Evolutionary conservation across 2,888 invertebrate genomes (phyloP).

Genomic region (Epirrhoe tristata): DNA sequence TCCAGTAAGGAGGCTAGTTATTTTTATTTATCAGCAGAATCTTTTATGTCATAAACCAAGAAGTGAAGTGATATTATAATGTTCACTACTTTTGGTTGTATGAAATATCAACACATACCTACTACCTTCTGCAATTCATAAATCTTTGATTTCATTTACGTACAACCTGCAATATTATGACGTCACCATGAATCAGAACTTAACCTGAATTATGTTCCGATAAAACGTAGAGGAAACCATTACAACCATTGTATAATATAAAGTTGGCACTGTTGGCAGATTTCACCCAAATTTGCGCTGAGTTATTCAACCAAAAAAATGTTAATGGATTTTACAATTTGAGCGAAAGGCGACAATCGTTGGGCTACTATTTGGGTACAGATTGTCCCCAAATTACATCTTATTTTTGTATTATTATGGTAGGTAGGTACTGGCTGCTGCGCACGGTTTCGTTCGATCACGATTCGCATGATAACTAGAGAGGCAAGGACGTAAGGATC

Average conservation of each 20-base stretch:
- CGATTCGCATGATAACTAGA: too few species aligned
- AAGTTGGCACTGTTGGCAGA: slow-evolving; percentile 29
- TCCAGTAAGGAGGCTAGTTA: too few species aligned
- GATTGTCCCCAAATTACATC: slow-evolving; percentile 4
- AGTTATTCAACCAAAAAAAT: slow-evolving; percentile 33
- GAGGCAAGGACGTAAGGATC: too few species aligned
- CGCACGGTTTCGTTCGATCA: too few species aligned
- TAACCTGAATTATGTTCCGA: not conserved
- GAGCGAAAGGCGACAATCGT: slow-evolving; percentile 17
- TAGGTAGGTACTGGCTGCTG: too few species aligned
- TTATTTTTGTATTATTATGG: not conserved
- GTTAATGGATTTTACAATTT: slow-evolving; percentile 27
- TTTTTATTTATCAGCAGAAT: not conserved
- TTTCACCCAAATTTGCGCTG: slow-evolving; percentile 20
- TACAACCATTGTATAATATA: slow-evolving; percentile 30
- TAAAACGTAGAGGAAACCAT: slow-evolving; percentile 16
- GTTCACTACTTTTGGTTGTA: too few species aligned
- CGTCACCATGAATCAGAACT: not conserved
- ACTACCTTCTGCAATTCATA: not conserved
- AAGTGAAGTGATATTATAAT: too few species aligned
- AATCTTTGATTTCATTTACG: not conserved
- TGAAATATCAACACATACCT: too few species aligned
- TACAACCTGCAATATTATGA: not conserved
- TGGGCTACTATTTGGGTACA: slow-evolving; percentile 13
- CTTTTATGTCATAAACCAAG: too few species aligned